These are phyloP conservation scores for Axis porcinus DNA, from an alignment of 2,113 vertebrate genomes.

Conservation along the genomic window DNA sequence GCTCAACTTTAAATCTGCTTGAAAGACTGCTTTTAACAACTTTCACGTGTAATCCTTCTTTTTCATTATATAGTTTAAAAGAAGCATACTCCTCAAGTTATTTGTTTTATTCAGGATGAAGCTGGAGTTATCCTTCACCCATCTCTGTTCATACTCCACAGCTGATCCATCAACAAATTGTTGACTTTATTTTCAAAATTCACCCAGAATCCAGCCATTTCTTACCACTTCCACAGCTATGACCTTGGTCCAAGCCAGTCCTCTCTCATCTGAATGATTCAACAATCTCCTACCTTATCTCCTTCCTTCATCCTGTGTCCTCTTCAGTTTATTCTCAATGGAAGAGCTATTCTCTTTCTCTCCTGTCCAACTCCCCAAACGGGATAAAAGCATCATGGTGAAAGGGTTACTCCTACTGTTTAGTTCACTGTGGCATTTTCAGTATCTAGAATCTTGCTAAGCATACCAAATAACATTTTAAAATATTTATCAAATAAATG, in stretches of 20 bases:
- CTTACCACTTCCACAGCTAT: background rate
- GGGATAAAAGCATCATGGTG: background rate
- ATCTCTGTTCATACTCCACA: background rate
- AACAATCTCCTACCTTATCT: background rate
- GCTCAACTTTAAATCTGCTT: background rate
- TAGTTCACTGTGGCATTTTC: background rate
- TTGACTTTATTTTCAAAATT: background rate
- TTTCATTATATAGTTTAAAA: background rate
- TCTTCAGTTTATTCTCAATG: background rate
- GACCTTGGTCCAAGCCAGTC: background rate
- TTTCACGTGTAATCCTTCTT: background rate
- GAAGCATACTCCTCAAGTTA: fast-evolving
- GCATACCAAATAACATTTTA: background rate
- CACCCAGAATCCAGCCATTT: background rate
- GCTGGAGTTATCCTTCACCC: background rate
- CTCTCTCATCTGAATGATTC: background rate
- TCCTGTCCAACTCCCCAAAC: background rate
- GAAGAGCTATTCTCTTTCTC: background rate
- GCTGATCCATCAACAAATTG: background rate
- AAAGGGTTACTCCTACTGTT: background rate
- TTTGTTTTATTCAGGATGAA: background rate
- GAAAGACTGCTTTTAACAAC: background rate
- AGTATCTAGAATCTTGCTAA: background rate
- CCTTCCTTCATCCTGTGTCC: background rate
- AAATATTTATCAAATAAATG: background rate